These are phyloP conservation scores for Metacarcinus magister DNA, from an alignment of 2,888 invertebrate genomes.

Conservation along the genomic window DNA sequence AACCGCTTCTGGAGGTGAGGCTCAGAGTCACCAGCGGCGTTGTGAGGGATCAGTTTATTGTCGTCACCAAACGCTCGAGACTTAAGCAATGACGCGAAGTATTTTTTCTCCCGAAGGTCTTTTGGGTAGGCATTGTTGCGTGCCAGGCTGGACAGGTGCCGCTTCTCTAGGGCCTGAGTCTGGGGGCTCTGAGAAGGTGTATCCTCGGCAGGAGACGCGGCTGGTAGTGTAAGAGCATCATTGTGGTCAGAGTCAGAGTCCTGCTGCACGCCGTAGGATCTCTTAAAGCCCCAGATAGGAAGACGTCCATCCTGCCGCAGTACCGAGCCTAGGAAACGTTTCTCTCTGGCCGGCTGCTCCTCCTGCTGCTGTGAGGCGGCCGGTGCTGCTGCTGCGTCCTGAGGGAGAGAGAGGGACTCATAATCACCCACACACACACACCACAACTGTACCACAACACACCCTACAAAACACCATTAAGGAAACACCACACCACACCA, in stretches of 20 bases:
- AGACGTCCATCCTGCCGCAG: slow-evolving; percentile 39
- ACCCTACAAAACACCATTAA: neutral
- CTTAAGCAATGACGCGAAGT: slow-evolving; percentile 66
- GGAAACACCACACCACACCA: neutral
- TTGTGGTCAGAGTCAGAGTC: neutral
- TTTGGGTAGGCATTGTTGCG: slow-evolving; percentile 65
- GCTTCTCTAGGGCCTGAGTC: slow-evolving; percentile 55
- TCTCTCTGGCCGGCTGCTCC: slow-evolving; percentile 44
- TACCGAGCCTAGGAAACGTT: slow-evolving; percentile 36
- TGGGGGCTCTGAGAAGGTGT: neutral
- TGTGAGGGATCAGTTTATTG: slow-evolving; percentile 18
- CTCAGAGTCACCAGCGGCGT: slow-evolving; percentile 29
- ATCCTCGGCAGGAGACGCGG: neutral
- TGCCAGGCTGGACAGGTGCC: slow-evolving; percentile 73
- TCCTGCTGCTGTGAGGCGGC: slow-evolving; percentile 6
- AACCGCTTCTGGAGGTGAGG: slow-evolving; percentile 62
- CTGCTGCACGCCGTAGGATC: neutral
- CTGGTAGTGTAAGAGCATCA: neutral
- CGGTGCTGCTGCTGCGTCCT: neutral
- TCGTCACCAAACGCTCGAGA: slow-evolving; percentile 57
- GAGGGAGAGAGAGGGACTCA: slow-evolving; percentile 10
- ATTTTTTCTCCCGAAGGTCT: slow-evolving; percentile 63
- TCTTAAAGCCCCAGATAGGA: neutral
- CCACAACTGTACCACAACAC: neutral
- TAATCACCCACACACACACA: neutral